These are phyloP conservation scores for Cryptus viduatorius DNA, from an alignment of 2,888 invertebrate species.

Conservation along the genomic window DNA sequence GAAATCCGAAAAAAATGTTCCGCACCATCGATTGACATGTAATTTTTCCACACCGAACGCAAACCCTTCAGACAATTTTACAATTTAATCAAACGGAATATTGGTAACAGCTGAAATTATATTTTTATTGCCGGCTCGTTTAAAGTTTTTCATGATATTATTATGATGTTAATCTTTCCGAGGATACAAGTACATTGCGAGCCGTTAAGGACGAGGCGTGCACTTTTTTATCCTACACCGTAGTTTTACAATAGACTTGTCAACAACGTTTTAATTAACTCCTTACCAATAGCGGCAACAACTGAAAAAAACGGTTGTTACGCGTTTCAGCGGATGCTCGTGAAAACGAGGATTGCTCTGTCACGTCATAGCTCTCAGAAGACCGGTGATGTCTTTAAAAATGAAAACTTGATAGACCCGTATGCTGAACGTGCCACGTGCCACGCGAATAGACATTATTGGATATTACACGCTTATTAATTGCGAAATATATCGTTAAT, in stretches of 20 bases:
- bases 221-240: background rate
- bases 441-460: no score
- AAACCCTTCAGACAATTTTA: background rate
- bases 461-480: no score
- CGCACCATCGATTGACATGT: background rate
- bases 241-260: background rate
- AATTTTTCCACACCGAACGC: background rate
- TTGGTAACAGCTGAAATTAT: background rate
- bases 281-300: background rate
- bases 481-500: no score
- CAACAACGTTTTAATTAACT: background rate
- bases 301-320: background rate
- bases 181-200: background rate
- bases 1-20: background rate
- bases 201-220: background rate
- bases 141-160: background rate
- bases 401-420: background rate
- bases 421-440: background rate
- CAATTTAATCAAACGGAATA: background rate
- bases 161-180: background rate
- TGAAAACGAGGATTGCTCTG: slow-evolving; percentile 14
- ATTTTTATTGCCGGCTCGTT: background rate
- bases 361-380: background rate
- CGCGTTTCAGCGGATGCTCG: slow-evolving; percentile 4
- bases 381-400: background rate